phyloP scores from a whole-genome alignment of 2,113 vertebrate species.

The Naja naja region DNA sequence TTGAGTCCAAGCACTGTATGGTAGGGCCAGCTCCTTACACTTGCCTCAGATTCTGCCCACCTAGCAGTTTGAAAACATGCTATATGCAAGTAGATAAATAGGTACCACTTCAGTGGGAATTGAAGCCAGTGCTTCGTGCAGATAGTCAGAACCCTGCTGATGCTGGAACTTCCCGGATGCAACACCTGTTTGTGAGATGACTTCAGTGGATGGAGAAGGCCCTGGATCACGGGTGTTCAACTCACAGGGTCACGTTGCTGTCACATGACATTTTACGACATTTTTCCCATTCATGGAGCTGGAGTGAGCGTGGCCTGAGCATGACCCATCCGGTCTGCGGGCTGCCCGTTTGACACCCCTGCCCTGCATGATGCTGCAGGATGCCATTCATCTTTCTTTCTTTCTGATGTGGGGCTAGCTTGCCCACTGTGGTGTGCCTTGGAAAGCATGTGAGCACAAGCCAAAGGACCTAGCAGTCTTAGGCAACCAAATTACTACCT shows the following conservation, averaged over 20 bases:
- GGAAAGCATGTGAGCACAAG: not conserved
- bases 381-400: not conserved
- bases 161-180: not conserved
- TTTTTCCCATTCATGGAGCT: too few species aligned
- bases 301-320: too few species aligned
- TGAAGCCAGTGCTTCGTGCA: not conserved
- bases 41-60: not conserved
- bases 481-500: not conserved
- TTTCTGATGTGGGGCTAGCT: not conserved
- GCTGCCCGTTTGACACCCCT: too few species aligned
- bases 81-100: not conserved
- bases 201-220: not conserved
- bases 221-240: not conserved
- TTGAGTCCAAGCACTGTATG: not conserved
- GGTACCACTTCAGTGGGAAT: not conserved
- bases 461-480: not conserved
- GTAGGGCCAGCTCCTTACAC: not conserved
- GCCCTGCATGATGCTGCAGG: not conserved
- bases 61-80: not conserved
- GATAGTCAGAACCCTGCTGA: not conserved
- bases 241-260: too few species aligned
- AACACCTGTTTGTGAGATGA: not conserved
- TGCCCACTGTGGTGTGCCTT: not conserved
- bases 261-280: too few species aligned
- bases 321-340: fast-evolving